Conservation (phyloP, 2,113 vertebrate genomes). For the Nicator chloris region DNA sequence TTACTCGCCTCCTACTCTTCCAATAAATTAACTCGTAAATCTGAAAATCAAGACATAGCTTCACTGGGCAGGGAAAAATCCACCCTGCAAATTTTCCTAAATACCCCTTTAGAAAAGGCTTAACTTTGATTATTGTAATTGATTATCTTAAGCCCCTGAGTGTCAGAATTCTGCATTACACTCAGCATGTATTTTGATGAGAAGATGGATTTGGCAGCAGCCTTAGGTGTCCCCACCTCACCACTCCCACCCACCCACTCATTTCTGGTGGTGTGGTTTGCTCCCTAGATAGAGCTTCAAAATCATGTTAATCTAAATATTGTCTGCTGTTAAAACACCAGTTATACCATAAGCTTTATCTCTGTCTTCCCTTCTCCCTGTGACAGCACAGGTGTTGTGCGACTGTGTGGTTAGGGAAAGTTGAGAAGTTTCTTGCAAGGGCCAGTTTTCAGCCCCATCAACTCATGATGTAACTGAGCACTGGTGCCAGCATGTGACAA, state of each 20-base stretch:
- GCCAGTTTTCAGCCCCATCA: neutral
- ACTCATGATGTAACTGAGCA: neutral
- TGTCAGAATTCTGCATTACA: neutral
- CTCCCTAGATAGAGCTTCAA: neutral
- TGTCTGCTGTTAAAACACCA: neutral
- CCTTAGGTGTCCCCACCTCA: neutral
- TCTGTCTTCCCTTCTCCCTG: neutral
- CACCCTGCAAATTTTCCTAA: constrained; percentile 40
- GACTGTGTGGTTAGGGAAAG: neutral
- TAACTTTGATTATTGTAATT: constrained; percentile 42
- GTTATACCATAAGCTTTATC: neutral
- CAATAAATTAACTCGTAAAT: constrained; percentile 31
- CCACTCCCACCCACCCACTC: neutral
- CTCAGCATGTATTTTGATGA: neutral
- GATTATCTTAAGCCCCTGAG: constrained; percentile 13
- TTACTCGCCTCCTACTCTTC: constrained; percentile 2
- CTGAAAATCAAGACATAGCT: constrained; percentile 34
- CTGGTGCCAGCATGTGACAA: neutral
- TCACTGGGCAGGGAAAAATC: constrained; percentile 12
- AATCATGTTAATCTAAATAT: neutral
- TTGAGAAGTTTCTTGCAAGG: neutral
- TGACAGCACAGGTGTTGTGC: neutral
- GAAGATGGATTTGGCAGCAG: neutral
- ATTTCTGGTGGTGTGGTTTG: neutral
- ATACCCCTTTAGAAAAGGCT: constrained; percentile 18